Conservation (phyloP, 1,140 invertebrate genomes). For the Drosophila arawakana region DNA sequence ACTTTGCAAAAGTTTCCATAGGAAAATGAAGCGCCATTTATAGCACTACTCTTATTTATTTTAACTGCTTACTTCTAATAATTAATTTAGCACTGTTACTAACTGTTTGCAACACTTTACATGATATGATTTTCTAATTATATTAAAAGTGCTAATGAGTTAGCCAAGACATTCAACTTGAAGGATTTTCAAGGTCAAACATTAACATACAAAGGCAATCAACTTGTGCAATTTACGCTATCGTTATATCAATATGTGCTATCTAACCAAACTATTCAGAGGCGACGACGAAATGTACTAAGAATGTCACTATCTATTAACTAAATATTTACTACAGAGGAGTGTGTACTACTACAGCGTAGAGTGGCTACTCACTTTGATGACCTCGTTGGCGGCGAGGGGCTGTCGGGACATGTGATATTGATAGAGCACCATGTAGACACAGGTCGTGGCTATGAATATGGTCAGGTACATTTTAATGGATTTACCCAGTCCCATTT, state of each 20-base stretch:
- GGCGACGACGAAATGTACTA: background rate
- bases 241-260: slow-evolving; percentile 26
- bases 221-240: slow-evolving; percentile 27
- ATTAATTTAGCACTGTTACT: no score
- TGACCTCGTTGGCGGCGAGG: slow-evolving; percentile 61
- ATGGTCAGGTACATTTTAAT: slow-evolving; percentile 85
- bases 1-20: no score
- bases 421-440: slow-evolving; percentile 84
- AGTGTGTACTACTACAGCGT: background rate
- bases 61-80: no score
- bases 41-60: no score
- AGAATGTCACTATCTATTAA: slow-evolving; percentile 9
- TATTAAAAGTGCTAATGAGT: background rate
- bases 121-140: background rate
- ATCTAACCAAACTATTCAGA: slow-evolving; percentile 1
- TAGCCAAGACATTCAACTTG: slow-evolving; percentile 1
- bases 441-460: slow-evolving; percentile 82
- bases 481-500: slow-evolving; percentile 81
- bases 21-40: no score
- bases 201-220: background rate
- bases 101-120: no score
- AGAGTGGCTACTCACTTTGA: slow-evolving; percentile 67
- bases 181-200: slow-evolving; percentile 13
- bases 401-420: slow-evolving; percentile 78
- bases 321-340: background rate